Percentiles rank a stretch among this genome's conserved stretches.
Conservation (phyloP, 2,797 vertebrate species). For the Yasuhikotakia modesta region DNA sequence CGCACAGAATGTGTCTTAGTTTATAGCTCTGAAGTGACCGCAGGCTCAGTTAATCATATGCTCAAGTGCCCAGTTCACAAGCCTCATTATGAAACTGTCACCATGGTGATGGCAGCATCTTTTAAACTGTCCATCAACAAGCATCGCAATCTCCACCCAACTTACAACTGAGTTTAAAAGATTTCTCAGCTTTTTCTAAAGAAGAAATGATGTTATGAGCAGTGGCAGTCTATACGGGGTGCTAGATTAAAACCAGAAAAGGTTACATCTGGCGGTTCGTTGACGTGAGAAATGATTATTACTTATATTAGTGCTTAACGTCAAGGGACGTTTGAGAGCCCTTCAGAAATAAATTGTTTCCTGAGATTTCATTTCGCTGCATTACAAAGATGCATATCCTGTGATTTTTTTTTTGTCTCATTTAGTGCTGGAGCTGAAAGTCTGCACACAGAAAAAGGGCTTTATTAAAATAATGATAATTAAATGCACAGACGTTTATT, state of each 20-base stretch:
- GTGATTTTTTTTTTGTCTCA: constrained; percentile 1
- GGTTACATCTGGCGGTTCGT: constrained; percentile 66
- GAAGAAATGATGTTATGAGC: constrained; percentile 62
- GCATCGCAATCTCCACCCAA: constrained; percentile 53
- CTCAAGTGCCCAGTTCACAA: constrained; percentile 18
- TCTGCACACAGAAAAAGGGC: not conserved
- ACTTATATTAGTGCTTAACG: constrained; percentile 67
- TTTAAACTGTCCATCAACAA: constrained; percentile 40
- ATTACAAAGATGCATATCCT: constrained; percentile 64
- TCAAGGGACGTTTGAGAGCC: constrained; percentile 69
- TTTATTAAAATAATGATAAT: not conserved
- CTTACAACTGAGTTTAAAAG: constrained; percentile 52
- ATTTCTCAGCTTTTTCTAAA: constrained; percentile 48
- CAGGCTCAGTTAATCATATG: constrained; percentile 42
- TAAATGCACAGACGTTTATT: not conserved
- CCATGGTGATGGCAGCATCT: constrained; percentile 6
- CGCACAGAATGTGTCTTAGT: constrained; percentile 13
- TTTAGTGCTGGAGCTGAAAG: not conserved
- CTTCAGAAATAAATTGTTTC: constrained; percentile 74
- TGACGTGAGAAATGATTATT: constrained; percentile 73
- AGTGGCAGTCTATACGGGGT: constrained; percentile 64
- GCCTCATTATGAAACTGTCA: constrained; percentile 45
- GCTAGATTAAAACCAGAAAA: constrained; percentile 67
- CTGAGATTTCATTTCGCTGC: constrained; percentile 65
- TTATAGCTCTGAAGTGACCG: constrained; percentile 8